Evolutionary conservation across 2,797 vertebrate genomes (phyloP), one percentile per base, ranked within the genome.

Genomic region (Saxicola maurus): DNA sequence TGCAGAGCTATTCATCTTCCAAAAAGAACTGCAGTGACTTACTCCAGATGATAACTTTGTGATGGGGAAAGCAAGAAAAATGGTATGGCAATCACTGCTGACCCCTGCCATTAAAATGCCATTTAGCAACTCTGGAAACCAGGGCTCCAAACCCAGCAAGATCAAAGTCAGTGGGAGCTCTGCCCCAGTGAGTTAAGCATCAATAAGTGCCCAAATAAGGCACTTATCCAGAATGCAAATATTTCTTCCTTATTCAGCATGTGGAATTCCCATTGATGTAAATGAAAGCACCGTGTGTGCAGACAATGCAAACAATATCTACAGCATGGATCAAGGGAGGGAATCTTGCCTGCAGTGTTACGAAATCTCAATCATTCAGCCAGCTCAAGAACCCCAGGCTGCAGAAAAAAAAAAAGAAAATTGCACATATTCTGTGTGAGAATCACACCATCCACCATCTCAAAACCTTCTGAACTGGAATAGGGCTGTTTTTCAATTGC

Each of bases 231-330:
- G 82, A 92, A 95, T 73, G 88, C 81, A 94, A 94, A 94, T 94
- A 81, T 77, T 87, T 94, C 85, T 89, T 84, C 77, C 80, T 92
- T 89, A 87, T 93, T 78, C 89, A 92, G 85, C 66, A 31, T 72
- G 76, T 94, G 93, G 92, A 95, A 94, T 90, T 91, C 89, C 90
- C 93, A 93, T 85, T 87, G 89, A 94, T 91, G 82, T 59, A 86
- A 96, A 94, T 82, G 85, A 89, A 89, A 86, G 45, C 65, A 91
- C 77, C 91, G 69, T 46, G 56, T 82, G 85, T 71, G 77, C 77
- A 86, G 73, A 92, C 89, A 91, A 90, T 31, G 74, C 85, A 81
- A 80, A 86, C 4, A 18, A 74, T 73, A 82, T 91, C 87, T 95
- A 76, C 89, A 93, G 77, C 38, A 1, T 14, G 69, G 87, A 92